Conservation (phyloP, 2,797 vertebrate genomes). For the Myotis vivesi region DNA sequence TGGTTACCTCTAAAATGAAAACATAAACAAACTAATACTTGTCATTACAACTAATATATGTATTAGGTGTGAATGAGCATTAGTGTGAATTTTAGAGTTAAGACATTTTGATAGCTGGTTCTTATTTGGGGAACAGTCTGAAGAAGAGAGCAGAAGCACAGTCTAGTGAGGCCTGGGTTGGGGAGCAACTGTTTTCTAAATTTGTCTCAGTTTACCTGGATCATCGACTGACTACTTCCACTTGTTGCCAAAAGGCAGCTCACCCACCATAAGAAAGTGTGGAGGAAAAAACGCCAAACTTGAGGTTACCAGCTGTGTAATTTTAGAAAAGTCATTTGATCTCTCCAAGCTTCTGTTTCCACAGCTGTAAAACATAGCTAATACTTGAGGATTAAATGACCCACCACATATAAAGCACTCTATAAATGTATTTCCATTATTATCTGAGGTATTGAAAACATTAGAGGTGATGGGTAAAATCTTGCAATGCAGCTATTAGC, state of each 20-base stretch:
- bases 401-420: slow-evolving; percentile 46
- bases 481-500: slow-evolving; percentile 71
- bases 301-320: slow-evolving; percentile 63
- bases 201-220: slow-evolving; percentile 8
- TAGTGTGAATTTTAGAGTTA: background rate
- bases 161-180: background rate
- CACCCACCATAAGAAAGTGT: background rate
- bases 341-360: slow-evolving; percentile 66
- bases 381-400: slow-evolving; percentile 69
- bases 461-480: slow-evolving; percentile 67
- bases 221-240: background rate
- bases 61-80: background rate
- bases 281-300: background rate
- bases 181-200: background rate
- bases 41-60: background rate
- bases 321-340: slow-evolving; percentile 71
- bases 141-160: background rate
- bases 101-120: background rate
- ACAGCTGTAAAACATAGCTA: slow-evolving; percentile 62
- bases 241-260: background rate
- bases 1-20: slow-evolving; percentile 27
- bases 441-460: slow-evolving; percentile 68
- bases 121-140: background rate
- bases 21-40: background rate
- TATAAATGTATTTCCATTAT: slow-evolving; percentile 70